These are phyloP conservation scores for Carassius carassius DNA, from an alignment of 2,113 vertebrate species.

Conservation along the genomic window DNA sequence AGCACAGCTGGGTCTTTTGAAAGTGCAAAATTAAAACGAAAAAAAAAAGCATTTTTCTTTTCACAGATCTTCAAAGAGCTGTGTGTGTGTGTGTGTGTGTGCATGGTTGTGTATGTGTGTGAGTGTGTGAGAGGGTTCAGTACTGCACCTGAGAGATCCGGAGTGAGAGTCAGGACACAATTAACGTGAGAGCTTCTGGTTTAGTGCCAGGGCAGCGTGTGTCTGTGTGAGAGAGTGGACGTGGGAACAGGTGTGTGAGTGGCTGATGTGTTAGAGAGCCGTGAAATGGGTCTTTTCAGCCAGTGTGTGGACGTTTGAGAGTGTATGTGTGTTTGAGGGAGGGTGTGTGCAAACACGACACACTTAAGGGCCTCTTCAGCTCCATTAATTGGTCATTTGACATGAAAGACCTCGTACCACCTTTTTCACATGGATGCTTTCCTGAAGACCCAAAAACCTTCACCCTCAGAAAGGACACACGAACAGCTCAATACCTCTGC, in stretches of 20 bases:
- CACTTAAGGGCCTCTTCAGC: slow-evolving; percentile 50
- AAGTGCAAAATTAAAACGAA: slow-evolving; percentile 44
- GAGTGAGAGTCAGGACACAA: slow-evolving; percentile 40
- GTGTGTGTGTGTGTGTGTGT: background rate
- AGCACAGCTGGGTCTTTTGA: slow-evolving; percentile 53
- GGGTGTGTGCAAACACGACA: slow-evolving; percentile 44
- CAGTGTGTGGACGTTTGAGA: slow-evolving; percentile 15
- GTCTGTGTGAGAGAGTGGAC: background rate
- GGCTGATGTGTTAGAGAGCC: slow-evolving; percentile 47
- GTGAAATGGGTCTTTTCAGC: slow-evolving; percentile 45
- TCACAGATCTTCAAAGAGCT: slow-evolving; percentile 31
- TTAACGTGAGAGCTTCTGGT: slow-evolving; percentile 45
- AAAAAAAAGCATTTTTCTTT: slow-evolving; percentile 38
- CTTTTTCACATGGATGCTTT: slow-evolving; percentile 28
- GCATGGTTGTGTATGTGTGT: background rate
- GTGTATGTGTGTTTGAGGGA: slow-evolving; percentile 34
- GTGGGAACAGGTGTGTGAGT: slow-evolving; percentile 57
- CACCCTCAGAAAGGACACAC: slow-evolving; percentile 27
- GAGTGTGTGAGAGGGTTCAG: slow-evolving; percentile 14
- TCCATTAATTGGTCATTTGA: slow-evolving; percentile 56
- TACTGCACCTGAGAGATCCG: slow-evolving; percentile 47
- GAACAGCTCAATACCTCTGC: slow-evolving; percentile 15
- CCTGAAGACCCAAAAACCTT: slow-evolving; percentile 33
- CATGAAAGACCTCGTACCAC: slow-evolving; percentile 47
- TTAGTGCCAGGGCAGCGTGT: slow-evolving; percentile 35